A percentile compares a stretch with the other conserved stretches of the same genome.
Conservation (phyloP, 2,797 vertebrate genomes). For the Staurois parvus region DNA sequence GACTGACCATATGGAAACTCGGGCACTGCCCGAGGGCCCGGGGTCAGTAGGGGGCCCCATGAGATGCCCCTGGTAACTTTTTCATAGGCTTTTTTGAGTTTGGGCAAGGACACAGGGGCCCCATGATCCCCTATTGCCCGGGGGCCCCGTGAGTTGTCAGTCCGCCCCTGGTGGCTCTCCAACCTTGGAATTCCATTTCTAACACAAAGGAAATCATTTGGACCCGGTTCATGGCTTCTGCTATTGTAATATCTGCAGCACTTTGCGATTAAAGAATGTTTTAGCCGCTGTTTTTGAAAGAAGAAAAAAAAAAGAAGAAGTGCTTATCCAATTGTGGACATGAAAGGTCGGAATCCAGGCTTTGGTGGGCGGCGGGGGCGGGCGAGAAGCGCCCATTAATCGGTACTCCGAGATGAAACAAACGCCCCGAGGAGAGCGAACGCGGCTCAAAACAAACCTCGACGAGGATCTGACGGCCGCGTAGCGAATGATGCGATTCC, state of each 20-base stretch:
- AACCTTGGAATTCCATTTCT: not conserved
- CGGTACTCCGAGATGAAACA: slow-evolving; percentile 38
- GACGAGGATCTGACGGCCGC: not conserved
- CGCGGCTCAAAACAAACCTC: slow-evolving; percentile 14
- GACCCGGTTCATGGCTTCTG: not conserved
- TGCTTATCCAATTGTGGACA: slow-evolving; percentile 20
- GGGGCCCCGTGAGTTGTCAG: too few species aligned
- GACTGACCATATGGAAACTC: too few species aligned
- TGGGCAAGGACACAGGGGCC: too few species aligned
- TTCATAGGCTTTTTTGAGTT: too few species aligned
- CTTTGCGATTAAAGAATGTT: slow-evolving; percentile 2
- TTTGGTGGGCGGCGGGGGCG: too few species aligned
- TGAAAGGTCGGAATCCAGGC: slow-evolving; percentile 34
- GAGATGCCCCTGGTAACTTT: too few species aligned
- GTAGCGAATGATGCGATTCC: not conserved
- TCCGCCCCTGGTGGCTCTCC: too few species aligned
- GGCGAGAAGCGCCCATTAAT: slow-evolving; percentile 20
- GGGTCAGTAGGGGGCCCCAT: too few species aligned
- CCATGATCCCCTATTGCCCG: too few species aligned
- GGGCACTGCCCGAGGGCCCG: too few species aligned
- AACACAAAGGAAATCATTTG: not conserved
- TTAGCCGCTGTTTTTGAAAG: slow-evolving; percentile 16
- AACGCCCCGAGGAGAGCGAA: slow-evolving; percentile 11
- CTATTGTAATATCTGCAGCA: not conserved
- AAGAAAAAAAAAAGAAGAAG: not conserved